phyloP scores from a whole-genome alignment of 1,140 invertebrate genomes.

The Cepaea nemoralis region DNA sequence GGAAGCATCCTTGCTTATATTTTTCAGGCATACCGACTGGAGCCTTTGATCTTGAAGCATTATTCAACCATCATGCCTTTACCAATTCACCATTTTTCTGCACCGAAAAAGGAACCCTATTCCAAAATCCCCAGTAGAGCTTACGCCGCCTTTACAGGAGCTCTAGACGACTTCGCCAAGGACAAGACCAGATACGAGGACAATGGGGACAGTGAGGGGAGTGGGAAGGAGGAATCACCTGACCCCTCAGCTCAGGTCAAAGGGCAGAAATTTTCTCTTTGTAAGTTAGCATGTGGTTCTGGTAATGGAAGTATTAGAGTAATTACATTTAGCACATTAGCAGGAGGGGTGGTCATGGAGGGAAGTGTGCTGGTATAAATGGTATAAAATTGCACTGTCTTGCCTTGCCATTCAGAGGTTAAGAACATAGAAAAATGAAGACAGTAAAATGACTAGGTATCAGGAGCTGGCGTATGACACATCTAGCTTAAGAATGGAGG shows the following conservation, averaged over 20 bases:
- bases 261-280: conserved; percentile 46
- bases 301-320: too few relatives aligned
- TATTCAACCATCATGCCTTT: conserved; percentile 80
- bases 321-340: too few relatives aligned
- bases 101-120: conserved; percentile 73
- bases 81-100: conserved; percentile 77
- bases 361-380: too few relatives aligned
- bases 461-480: too few relatives aligned
- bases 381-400: too few relatives aligned
- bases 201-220: conserved; percentile 15
- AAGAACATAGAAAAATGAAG: too few relatives aligned
- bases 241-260: conserved; percentile 15
- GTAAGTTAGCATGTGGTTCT: conserved; percentile 45
- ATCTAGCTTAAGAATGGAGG: too few relatives aligned
- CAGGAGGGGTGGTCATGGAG: too few relatives aligned
- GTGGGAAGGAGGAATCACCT: conserved; percentile 29
- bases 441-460: too few relatives aligned
- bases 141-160: conserved; percentile 58
- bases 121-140: conserved; percentile 59
- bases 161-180: conserved; percentile 22
- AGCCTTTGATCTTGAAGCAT: conserved; percentile 80
- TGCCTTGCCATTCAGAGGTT: too few relatives aligned
- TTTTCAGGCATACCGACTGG: conserved; percentile 77
- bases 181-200: conserved; percentile 28
- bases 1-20: neutral